Percentiles rank a stretch among this genome's conserved stretches.
phyloP scores from a whole-genome alignment of 2,113 vertebrate genomes.

The Sander vitreus region DNA sequence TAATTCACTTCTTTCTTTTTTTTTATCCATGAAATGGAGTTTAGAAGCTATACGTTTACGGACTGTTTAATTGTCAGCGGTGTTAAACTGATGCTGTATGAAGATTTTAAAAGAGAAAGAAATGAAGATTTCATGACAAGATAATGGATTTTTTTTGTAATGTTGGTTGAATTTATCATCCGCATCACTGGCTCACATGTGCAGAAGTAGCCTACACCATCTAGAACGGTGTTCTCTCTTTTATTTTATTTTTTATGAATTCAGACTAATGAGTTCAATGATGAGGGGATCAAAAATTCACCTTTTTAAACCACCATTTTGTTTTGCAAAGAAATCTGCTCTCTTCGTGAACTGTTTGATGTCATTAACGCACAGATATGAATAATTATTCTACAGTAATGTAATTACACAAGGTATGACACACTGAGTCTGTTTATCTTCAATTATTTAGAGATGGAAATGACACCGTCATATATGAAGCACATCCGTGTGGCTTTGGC shows the following conservation, averaged over 20 bases:
- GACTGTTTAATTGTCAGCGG: conserved; percentile 3
- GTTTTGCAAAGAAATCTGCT: conserved; percentile 31
- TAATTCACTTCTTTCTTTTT: conserved; percentile 22
- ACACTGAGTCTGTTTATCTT: conserved; percentile 56
- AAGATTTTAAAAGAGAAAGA: not conserved
- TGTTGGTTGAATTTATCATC: conserved; percentile 12
- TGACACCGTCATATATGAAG: conserved; percentile 57
- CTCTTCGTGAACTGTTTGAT: conserved; percentile 42
- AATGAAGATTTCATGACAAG: not conserved
- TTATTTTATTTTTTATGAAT: not conserved
- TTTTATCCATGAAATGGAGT: conserved; percentile 8
- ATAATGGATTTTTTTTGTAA: not conserved
- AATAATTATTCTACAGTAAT: conserved; percentile 3
- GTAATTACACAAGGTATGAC: conserved; percentile 51
- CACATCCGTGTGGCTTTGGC: conserved; percentile 71
- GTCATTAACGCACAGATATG: conserved; percentile 58
- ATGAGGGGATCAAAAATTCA: conserved; percentile 15
- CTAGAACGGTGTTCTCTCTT: conserved; percentile 21
- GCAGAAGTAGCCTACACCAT: conserved; percentile 14
- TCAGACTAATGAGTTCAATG: conserved; percentile 11
- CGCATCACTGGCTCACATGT: conserved; percentile 33
- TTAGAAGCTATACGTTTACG: not conserved
- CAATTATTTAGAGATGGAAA: conserved; percentile 52
- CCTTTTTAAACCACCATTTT: conserved; percentile 38
- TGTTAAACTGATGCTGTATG: conserved; percentile 7